These are phyloP conservation scores for Carlito syrichta DNA, from an alignment of 2,113 vertebrate genomes.

Conservation along the genomic window DNA sequence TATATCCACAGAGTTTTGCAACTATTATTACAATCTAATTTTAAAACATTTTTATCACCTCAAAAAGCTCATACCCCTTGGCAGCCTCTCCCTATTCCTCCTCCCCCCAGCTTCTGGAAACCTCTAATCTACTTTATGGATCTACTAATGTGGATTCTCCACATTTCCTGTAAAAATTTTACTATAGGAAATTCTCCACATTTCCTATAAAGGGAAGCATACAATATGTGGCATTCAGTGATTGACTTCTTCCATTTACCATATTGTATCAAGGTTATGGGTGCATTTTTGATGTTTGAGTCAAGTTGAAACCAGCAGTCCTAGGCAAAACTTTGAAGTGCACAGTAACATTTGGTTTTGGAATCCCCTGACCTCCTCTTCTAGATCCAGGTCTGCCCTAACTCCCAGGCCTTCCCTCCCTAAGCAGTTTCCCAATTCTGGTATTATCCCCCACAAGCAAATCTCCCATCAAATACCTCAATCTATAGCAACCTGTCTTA, in stretches of 20 bases:
- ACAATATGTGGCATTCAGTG: background rate
- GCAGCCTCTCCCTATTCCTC: background rate
- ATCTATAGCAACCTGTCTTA: slow-evolving; percentile 1
- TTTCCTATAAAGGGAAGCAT: background rate
- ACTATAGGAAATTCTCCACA: background rate
- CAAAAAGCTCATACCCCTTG: background rate
- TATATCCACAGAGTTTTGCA: background rate
- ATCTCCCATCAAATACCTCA: background rate
- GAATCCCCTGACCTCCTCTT: background rate
- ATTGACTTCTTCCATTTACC: background rate
- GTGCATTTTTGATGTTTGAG: slow-evolving; percentile 5
- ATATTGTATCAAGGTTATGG: background rate
- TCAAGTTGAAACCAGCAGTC: background rate
- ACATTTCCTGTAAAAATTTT: no score
- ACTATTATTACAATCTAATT: background rate
- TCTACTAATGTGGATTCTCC: background rate
- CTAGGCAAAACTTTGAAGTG: background rate
- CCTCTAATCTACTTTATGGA: background rate
- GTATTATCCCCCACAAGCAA: background rate
- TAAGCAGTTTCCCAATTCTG: background rate
- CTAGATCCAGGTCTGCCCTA: background rate
- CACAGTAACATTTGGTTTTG: background rate
- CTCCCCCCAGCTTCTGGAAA: background rate
- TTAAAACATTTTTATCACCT: background rate
- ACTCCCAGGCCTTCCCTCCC: background rate